phyloP scores from a whole-genome alignment of 1,140 invertebrate genomes.

The Hypsibius dujardini region DNA sequence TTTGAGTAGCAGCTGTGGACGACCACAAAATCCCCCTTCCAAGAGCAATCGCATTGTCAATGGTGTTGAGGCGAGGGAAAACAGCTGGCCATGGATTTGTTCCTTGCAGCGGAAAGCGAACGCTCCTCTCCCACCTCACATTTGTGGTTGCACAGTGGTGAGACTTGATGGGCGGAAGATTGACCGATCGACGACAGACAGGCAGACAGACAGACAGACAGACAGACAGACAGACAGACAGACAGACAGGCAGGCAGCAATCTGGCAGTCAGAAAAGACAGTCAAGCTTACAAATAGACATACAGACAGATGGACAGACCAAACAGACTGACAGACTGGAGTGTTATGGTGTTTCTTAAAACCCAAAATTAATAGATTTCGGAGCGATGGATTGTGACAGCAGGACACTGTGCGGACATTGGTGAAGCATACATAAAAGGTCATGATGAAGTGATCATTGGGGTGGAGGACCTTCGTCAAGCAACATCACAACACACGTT shows the following conservation, averaged over 20 bases:
- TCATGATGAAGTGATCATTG: not conserved
- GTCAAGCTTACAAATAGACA: no score
- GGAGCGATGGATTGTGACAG: not conserved
- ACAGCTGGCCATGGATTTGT: constrained; percentile 16
- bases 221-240: no score
- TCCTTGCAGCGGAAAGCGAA: not conserved
- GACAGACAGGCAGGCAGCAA: no score
- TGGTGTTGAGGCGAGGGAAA: not conserved
- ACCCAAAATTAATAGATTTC: not conserved
- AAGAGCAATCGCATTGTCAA: constrained; percentile 8
- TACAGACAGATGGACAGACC: no score
- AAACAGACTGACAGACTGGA: not conserved
- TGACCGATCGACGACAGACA: no score
- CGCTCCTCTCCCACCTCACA: not conserved
- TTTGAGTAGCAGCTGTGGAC: not conserved
- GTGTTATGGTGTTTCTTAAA: not conserved
- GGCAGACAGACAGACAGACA: no score
- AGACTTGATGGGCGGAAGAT: no score
- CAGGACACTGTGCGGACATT: not conserved
- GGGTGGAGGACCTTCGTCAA: not conserved
- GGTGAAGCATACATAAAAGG: not conserved
- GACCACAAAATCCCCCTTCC: constrained; percentile 10
- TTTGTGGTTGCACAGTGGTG: constrained; percentile 12
- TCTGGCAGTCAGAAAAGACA: no score
- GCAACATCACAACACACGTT: no score